phyloP scores from a whole-genome alignment of 2,113 vertebrate genomes.

The Chaenogobius annularis region DNA sequence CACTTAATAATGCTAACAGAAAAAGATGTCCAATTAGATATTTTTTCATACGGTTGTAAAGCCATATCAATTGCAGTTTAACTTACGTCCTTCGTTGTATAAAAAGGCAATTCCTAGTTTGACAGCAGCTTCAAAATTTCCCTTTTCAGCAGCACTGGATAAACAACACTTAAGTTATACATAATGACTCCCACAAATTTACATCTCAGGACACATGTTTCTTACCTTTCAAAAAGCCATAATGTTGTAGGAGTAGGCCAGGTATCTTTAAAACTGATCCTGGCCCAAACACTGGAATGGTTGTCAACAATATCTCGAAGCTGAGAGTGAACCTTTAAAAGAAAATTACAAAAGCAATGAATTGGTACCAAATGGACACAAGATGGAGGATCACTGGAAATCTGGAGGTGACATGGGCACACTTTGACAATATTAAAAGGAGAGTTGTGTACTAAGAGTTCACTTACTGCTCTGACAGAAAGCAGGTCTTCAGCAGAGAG shows the following conservation, averaged over 20 bases:
- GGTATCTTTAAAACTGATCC: constrained; percentile 87
- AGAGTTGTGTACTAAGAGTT: constrained; percentile 7
- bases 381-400: not conserved
- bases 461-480: constrained; percentile 89
- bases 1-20: constrained; percentile 83
- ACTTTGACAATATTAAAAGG: constrained; percentile 4
- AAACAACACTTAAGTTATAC: constrained; percentile 2
- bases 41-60: not conserved
- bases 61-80: not conserved
- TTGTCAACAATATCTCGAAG: constrained; percentile 89
- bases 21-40: not conserved
- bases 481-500: constrained; percentile 92
- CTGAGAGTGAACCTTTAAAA: constrained; percentile 86
- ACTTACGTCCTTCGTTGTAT: constrained; percentile 99
- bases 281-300: constrained; percentile 91
- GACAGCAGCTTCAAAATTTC: constrained; percentile 97
- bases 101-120: constrained; percentile 96
- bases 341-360: not conserved
- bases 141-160: constrained; percentile 90
- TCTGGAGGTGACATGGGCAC: not conserved
- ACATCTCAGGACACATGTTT: not conserved
- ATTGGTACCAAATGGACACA: too few relatives aligned
- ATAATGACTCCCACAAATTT: not conserved
- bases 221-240: constrained; percentile 93
- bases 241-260: constrained; percentile 89